Base-by-base conservation (phyloP, 1,140 invertebrate species). In the Helicoverpa zea region DNA sequence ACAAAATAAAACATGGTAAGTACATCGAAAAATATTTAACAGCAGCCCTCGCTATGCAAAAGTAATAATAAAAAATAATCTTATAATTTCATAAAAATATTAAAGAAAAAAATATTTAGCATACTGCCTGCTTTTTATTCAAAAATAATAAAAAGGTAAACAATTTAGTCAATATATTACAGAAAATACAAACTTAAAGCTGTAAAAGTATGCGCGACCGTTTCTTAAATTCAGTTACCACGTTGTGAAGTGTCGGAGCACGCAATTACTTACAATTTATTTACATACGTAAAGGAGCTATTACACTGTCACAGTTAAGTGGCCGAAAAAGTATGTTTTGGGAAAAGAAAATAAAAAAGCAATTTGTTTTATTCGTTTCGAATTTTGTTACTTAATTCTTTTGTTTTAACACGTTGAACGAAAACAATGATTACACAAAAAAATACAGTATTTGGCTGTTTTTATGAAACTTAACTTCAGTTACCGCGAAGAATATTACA, bases 261-360 rank as follows among this genome's bases (percentile, higher is more conserved):
- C 76, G 82, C 81, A 84, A 86, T 87, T 86, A 84, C 81, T 59
- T 59, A 74, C 76, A 85, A 83, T 86, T 88, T 88, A 86, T 86
- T 84, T 82, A 73, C 74, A 74, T 83, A 30, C 30, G 63, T 70
- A 23, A 64, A 58, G 51, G 52, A 59, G 35, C 13, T n/a, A 35
- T 70, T 51, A 13, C 76, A 75, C 47, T 66, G 74, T 49, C n/a
- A 16, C 16, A 18, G 14, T 18, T 30, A 12, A 47, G n/a, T n/a
- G 2, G 11, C 47, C 35, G 35, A 49, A 29, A 58, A 16, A 16
- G 35, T n/a, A 61, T 75, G 16, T 43, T 56, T 9, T 70, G 3
- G 13, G 51, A 14, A 64, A 3, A 23, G 23, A 23, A 23, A 23
- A 23, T 23, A 76, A 76, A 2, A 43, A 59, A 61, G 47, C 52